phyloP scores from a whole-genome alignment of 2,113 vertebrate genomes.

The Colistium nudipinnis region DNA sequence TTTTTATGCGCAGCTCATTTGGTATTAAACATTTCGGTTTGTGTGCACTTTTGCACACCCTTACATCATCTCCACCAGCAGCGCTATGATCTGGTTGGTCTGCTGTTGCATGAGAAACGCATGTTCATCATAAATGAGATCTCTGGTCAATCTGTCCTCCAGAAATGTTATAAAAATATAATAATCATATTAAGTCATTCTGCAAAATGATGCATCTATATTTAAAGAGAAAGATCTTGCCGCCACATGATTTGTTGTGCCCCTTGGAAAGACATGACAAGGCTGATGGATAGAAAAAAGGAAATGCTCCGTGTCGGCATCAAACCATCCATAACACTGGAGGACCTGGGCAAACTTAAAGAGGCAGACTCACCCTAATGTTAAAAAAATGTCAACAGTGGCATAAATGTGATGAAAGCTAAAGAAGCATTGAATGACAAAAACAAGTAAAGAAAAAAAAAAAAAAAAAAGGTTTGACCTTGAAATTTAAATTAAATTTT shows the following conservation, averaged over 20 bases:
- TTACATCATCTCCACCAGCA: slow-evolving; percentile 65
- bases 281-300: slow-evolving; percentile 54
- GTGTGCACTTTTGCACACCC: slow-evolving; percentile 49
- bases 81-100: slow-evolving; percentile 2
- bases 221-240: background rate
- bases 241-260: background rate
- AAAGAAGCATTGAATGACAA: background rate
- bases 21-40: background rate
- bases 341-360: slow-evolving; percentile 14
- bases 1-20: background rate
- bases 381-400: background rate
- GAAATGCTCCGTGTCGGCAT: slow-evolving; percentile 52
- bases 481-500: slow-evolving; percentile 18
- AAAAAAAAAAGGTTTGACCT: background rate
- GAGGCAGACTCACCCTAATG: slow-evolving; percentile 1
- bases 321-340: slow-evolving; percentile 7
- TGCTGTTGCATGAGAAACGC: slow-evolving; percentile 33
- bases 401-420: background rate
- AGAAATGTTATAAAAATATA: no score
- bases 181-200: background rate
- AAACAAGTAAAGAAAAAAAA: background rate
- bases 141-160: slow-evolving; percentile 6
- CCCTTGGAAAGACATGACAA: slow-evolving; percentile 12
- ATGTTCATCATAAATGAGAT: slow-evolving; percentile 23
- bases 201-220: background rate